Percentiles rank a stretch among this genome's conserved stretches.
These are phyloP conservation scores for Falco punctatus DNA, from an alignment of 2,113 vertebrate species.

Conservation along the genomic window DNA sequence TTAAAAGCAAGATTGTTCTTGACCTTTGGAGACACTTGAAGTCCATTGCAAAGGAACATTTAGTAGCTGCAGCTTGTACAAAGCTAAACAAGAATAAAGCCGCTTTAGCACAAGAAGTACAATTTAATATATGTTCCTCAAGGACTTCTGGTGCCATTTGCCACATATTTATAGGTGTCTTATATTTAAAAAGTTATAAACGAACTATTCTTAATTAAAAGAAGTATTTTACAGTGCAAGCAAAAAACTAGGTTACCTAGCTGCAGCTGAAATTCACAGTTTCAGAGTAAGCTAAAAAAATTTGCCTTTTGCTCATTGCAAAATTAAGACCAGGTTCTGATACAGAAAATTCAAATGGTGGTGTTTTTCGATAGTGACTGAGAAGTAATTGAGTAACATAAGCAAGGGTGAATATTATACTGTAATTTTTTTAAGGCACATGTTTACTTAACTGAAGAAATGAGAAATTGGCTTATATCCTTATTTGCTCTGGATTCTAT, in stretches of 20 bases:
- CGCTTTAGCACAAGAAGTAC: not conserved
- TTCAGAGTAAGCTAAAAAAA: not conserved
- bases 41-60: not conserved
- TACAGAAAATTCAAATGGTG: not conserved
- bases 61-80: conserved; percentile 16
- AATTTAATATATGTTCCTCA: conserved; percentile 2
- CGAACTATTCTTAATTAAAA: not conserved
- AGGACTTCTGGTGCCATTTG: not conserved
- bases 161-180: not conserved
- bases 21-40: conserved; percentile 21
- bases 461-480: not conserved
- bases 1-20: conserved; percentile 27
- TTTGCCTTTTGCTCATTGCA: not conserved
- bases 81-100: not conserved
- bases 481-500: not conserved
- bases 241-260: not conserved
- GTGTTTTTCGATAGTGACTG: not conserved
- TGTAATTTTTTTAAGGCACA: not conserved
- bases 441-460: not conserved
- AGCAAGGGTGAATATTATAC: not conserved
- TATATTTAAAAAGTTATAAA: not conserved
- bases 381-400: not conserved
- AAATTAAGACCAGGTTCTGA: not conserved
- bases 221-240: not conserved
- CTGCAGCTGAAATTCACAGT: not conserved